These are phyloP conservation scores for Tetraodon nigroviridis DNA, from an alignment of 2,113 vertebrate genomes.

Conservation along the genomic window DNA sequence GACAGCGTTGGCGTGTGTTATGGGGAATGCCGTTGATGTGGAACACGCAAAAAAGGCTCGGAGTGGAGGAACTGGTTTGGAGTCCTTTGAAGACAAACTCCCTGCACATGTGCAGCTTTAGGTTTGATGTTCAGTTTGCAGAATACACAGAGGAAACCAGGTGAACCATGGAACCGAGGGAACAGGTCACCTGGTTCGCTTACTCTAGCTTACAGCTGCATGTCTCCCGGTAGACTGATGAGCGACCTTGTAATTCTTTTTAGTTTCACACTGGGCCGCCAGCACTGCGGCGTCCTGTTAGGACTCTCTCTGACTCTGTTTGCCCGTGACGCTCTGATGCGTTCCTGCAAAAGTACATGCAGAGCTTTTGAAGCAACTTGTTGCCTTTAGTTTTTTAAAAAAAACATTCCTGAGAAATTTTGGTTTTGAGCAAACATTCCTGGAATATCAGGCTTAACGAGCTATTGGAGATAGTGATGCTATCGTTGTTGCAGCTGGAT, in stretches of 20 bases:
- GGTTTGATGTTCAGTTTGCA: too few relatives aligned
- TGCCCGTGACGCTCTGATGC: conserved; percentile 23
- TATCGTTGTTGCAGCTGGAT: background rate
- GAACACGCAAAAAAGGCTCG: conserved; percentile 4
- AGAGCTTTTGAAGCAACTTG: background rate
- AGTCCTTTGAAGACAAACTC: too few relatives aligned
- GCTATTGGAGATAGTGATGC: background rate
- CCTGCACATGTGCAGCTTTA: too few relatives aligned
- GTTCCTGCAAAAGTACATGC: conserved; percentile 29
- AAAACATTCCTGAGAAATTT: too few relatives aligned
- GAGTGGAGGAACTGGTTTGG: conserved; percentile 13
- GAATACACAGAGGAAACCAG: too few relatives aligned
- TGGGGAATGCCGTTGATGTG: conserved; percentile 6
- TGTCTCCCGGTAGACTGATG: conserved; percentile 40
- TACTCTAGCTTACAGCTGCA: background rate
- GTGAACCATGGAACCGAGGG: too few relatives aligned
- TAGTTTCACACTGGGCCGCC: conserved; percentile 46
- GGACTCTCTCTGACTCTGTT: conserved; percentile 11
- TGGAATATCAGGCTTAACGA: background rate
- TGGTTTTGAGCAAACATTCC: too few relatives aligned
- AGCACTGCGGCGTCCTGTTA: conserved; percentile 25
- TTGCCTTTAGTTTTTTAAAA: too few relatives aligned
- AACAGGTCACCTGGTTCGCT: too few relatives aligned
- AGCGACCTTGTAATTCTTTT: conserved; percentile 46
- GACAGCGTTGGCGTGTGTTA: background rate